Conservation (phyloP, 2,797 vertebrate species). For the Tangara arthus region DNA sequence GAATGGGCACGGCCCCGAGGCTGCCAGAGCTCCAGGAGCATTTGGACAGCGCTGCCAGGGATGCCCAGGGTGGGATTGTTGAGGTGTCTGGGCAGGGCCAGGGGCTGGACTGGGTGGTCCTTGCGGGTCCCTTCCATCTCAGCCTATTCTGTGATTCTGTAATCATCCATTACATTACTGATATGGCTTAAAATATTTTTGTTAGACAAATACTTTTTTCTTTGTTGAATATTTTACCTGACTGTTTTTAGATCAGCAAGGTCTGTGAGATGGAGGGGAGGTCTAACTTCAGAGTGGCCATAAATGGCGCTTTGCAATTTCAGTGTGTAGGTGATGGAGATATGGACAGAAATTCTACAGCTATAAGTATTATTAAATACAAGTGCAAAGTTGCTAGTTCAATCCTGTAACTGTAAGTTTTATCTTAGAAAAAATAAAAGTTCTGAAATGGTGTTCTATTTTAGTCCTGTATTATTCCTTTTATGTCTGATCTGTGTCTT, state of each 20-base stretch:
- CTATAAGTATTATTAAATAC: not conserved
- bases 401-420: not conserved
- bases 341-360: not conserved
- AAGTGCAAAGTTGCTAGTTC: not conserved
- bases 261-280: not conserved
- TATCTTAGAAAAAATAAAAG: not conserved
- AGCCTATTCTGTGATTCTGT: not conserved
- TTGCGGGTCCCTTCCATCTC: not conserved
- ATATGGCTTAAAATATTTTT: not conserved
- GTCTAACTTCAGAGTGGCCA: not conserved
- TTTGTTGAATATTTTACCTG: not conserved
- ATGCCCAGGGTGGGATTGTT: accelerated
- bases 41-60: not conserved
- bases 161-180: not conserved
- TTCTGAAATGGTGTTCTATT: not conserved
- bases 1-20: accelerated
- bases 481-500: not conserved
- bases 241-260: not conserved
- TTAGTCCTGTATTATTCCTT: not conserved
- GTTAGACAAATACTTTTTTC: not conserved
- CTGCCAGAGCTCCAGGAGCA: not conserved
- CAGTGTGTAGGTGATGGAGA: not conserved
- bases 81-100: accelerated
- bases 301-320: not conserved
- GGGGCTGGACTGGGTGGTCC: accelerated